Conservation (phyloP, 2,888 invertebrate species). For the Lithophane ornitopus region DNA sequence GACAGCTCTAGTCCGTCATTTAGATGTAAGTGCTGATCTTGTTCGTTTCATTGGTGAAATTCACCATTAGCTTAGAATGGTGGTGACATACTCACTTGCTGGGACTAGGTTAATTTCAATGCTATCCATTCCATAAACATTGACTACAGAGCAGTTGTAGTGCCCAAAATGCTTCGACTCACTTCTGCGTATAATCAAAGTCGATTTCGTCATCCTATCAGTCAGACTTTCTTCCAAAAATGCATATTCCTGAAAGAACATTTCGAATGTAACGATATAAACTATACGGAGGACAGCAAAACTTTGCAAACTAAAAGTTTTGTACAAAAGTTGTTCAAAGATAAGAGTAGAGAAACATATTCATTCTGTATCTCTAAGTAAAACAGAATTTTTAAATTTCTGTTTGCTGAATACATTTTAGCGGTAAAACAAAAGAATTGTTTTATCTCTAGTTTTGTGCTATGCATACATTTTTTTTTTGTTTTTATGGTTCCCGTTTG, state of each 20-base stretch:
- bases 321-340: conserved; percentile 47
- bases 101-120: conserved; percentile 95
- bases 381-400: conserved; percentile 57
- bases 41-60: not conserved
- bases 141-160: conserved; percentile 98
- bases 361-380: conserved; percentile 52
- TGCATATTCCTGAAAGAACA: conserved; percentile 91
- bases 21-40: not conserved
- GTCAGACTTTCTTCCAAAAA: conserved; percentile 94
- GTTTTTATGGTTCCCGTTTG: conserved; percentile 41
- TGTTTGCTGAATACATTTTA: conserved; percentile 57
- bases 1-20: not conserved
- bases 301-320: conserved; percentile 52
- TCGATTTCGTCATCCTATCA: conserved; percentile 95
- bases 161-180: conserved; percentile 96
- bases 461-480: conserved; percentile 55
- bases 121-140: conserved; percentile 96
- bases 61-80: not conserved
- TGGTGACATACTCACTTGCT: conserved; percentile 93
- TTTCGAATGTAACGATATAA: conserved; percentile 51
- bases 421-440: conserved; percentile 57
- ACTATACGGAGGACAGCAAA: conserved; percentile 42
- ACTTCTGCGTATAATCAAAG: conserved; percentile 95
- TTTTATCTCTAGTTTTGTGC: conserved; percentile 55
- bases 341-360: conserved; percentile 55